Conservation (phyloP, 2,888 invertebrate species). For the Lithophane ornitopus region DNA sequence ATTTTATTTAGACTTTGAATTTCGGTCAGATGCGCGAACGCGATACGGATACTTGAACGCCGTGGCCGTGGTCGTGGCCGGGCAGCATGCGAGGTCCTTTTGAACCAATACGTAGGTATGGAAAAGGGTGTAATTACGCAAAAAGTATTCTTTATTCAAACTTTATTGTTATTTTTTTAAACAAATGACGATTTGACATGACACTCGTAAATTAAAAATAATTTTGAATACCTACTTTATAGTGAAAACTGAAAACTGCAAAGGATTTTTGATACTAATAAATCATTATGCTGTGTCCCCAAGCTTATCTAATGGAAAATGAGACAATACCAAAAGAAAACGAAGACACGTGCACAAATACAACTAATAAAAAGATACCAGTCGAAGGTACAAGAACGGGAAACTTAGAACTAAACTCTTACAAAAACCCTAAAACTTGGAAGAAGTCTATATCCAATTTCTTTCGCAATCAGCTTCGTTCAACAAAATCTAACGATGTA, state of each 20-base stretch:
- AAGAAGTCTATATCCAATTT: slow-evolving; percentile 87
- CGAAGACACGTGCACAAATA: slow-evolving; percentile 72
- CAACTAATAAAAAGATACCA: slow-evolving; percentile 76
- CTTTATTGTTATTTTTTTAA: slow-evolving; percentile 40
- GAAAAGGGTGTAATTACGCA: slow-evolving; percentile 14
- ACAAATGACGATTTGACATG: slow-evolving; percentile 64
- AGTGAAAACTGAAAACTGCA: slow-evolving; percentile 69
- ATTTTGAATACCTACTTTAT: slow-evolving; percentile 73
- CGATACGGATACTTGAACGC: background rate
- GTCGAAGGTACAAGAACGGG: slow-evolving; percentile 74
- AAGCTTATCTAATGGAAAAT: slow-evolving; percentile 79
- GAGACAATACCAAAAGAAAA: slow-evolving; percentile 76
- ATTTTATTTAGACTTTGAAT: background rate
- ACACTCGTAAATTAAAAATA: slow-evolving; percentile 68
- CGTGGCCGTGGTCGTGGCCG: background rate
- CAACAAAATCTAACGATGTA: slow-evolving; percentile 87
- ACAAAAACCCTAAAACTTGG: slow-evolving; percentile 85
- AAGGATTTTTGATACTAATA: slow-evolving; percentile 71
- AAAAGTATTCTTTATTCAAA: slow-evolving; percentile 61
- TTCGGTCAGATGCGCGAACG: background rate
- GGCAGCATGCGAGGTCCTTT: background rate
- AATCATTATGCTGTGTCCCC: slow-evolving; percentile 84
- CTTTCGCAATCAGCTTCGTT: slow-evolving; percentile 85
- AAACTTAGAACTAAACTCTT: slow-evolving; percentile 80
- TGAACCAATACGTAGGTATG: background rate